Conservation (phyloP, 2,888 invertebrate species). For the Punctoribates punctum region DNA sequence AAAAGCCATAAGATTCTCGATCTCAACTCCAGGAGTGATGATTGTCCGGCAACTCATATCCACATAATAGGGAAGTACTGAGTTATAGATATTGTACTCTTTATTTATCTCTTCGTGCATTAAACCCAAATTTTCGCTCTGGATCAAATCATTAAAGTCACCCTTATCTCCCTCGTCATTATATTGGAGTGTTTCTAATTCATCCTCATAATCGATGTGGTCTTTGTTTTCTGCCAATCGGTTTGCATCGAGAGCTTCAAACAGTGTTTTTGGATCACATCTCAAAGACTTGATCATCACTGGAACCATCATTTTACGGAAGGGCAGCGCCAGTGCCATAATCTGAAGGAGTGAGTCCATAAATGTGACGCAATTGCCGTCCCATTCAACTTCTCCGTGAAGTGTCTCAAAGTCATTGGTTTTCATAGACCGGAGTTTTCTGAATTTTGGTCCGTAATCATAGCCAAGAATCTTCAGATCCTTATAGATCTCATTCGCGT, state of each 20-base stretch:
- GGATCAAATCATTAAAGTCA: not conserved
- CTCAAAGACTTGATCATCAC: constrained; percentile 76
- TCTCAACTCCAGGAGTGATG: constrained; percentile 9
- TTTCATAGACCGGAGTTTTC: constrained; percentile 71
- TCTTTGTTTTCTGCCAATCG: too few relatives aligned
- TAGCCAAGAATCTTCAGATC: constrained; percentile 79
- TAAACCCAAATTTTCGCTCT: not conserved
- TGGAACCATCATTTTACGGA: constrained; percentile 78
- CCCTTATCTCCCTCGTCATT: too few relatives aligned
- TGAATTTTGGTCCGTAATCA: constrained; percentile 74
- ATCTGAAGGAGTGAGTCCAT: constrained; percentile 96
- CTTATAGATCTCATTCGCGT: constrained; percentile 65
- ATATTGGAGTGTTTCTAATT: too few relatives aligned
- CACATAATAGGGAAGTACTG: not conserved
- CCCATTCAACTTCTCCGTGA: constrained; percentile 74
- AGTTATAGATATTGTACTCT: not conserved
- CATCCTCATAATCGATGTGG: too few relatives aligned
- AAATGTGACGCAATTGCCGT: constrained; percentile 87
- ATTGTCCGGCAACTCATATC: not conserved
- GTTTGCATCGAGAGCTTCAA: not conserved
- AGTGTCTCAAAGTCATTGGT: constrained; percentile 56
- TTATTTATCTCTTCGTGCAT: not conserved
- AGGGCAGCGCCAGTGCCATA: constrained; percentile 70
- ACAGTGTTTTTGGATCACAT: constrained; percentile 73
- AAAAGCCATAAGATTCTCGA: not conserved